These are phyloP conservation scores for Psococerastis gibbosa DNA, from an alignment of 2,888 invertebrate species.

Conservation along the genomic window DNA sequence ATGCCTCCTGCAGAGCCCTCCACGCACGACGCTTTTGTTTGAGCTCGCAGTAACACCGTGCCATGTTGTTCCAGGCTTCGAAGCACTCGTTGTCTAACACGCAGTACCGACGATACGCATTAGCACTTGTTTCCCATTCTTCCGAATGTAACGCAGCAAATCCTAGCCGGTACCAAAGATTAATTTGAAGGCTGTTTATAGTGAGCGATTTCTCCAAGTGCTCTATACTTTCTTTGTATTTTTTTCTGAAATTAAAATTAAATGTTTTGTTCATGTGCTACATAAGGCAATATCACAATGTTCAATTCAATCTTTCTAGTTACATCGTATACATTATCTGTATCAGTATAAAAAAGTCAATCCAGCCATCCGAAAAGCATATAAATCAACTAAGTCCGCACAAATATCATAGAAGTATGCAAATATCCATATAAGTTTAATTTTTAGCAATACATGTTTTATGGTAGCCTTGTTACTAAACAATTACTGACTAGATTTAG, in stretches of 20 bases:
- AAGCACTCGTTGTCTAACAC: constrained; percentile 70
- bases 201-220: constrained; percentile 66
- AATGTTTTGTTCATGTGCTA: neutral
- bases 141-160: constrained; percentile 62
- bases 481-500: too few relatives aligned
- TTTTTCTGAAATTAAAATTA: constrained; percentile 5
- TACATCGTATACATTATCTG: neutral
- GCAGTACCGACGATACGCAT: constrained; percentile 71
- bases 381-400: too few relatives aligned
- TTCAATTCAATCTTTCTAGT: neutral
- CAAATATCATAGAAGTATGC: too few relatives aligned
- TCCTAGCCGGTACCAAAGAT: constrained; percentile 72
- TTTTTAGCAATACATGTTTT: too few relatives aligned
- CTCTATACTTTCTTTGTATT: constrained; percentile 53
- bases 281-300: constrained; percentile 11
- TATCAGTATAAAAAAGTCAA: neutral
- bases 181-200: constrained; percentile 72
- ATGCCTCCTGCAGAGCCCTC: constrained; percentile 66
- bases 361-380: too few relatives aligned
- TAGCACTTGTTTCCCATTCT: constrained; percentile 65
- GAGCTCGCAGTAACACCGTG: constrained; percentile 76
- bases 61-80: constrained; percentile 96
- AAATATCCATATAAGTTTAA: too few relatives aligned
- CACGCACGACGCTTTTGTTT: constrained; percentile 75
- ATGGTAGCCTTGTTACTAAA: too few relatives aligned